Conservation (phyloP, 2,888 invertebrate genomes). For the Priocnemis perturbator region DNA sequence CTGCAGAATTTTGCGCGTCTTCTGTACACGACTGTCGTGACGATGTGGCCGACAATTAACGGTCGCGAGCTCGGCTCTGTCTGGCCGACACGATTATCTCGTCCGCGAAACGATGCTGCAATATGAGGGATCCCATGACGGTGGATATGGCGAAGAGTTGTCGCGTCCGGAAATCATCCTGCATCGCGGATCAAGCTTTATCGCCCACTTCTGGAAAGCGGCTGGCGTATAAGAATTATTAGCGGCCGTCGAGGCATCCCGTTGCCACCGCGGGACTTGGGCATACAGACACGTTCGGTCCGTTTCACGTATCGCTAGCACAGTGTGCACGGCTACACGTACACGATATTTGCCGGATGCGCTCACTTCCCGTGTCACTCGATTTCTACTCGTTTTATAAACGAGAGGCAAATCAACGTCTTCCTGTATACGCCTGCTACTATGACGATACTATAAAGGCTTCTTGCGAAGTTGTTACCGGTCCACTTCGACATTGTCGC, state of each 20-base stretch:
- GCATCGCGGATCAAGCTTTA: conserved; percentile 26
- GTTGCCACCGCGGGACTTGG: conserved; percentile 20
- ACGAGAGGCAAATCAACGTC: conserved; percentile 40
- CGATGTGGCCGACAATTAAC: conserved; percentile 34
- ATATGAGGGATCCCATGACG: conserved; percentile 2
- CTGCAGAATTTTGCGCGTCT: too few relatives aligned
- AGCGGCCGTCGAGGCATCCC: conserved; percentile 19
- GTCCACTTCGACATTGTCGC: conserved; percentile 1
- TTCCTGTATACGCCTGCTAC: conserved; percentile 30
- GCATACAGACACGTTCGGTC: neutral
- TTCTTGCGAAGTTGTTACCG: conserved; percentile 4
- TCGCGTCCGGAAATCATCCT: conserved; percentile 40
- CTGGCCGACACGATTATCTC: conserved; percentile 30
- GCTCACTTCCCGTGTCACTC: conserved; percentile 47
- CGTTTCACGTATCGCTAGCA: neutral
- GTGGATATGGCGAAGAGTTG: conserved; percentile 1
- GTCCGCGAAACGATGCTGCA: conserved; percentile 37
- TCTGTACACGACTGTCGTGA: conserved; percentile 1
- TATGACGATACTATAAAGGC: neutral
- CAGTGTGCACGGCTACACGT: conserved; percentile 12
- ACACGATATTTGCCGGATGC: conserved; percentile 32
- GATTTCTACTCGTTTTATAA: conserved; percentile 50
- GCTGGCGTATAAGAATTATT: conserved; percentile 26
- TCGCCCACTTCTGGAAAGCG: conserved; percentile 31
- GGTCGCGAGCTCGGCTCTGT: conserved; percentile 40